These are phyloP conservation scores for Lithophane socia DNA, from an alignment of 2,888 invertebrate species.

Conservation along the genomic window DNA sequence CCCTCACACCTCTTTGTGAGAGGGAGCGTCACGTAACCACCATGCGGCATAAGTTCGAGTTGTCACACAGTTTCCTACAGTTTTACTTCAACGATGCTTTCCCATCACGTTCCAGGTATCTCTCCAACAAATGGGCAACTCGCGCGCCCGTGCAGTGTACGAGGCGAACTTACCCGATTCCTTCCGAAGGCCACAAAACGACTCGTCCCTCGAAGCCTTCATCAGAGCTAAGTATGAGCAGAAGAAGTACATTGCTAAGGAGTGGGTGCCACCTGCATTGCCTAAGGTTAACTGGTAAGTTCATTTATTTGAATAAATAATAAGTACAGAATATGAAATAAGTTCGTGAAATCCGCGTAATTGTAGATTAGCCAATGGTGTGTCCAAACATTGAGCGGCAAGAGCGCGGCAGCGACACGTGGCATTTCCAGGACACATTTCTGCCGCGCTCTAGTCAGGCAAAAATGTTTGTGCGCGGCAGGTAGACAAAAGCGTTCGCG, in stretches of 20 bases:
- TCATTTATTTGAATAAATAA: not conserved
- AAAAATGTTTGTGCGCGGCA: too few species aligned
- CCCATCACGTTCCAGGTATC: slow-evolving; percentile 86
- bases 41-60: not conserved
- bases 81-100: not conserved
- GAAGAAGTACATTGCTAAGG: slow-evolving; percentile 99
- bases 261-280: slow-evolving; percentile 97
- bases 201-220: slow-evolving; percentile 98
- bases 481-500: too few species aligned
- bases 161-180: slow-evolving; percentile 99
- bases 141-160: slow-evolving; percentile 98
- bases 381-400: too few species aligned
- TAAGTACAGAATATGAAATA: not conserved
- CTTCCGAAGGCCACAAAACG: slow-evolving; percentile 98
- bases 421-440: too few species aligned
- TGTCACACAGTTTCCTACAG: not conserved
- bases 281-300: slow-evolving; percentile 94
- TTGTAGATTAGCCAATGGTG: not conserved
- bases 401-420: too few species aligned
- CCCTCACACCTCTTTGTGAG: not conserved
- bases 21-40: not conserved
- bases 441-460: too few species aligned
- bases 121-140: slow-evolving; percentile 99
- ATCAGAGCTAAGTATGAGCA: slow-evolving; percentile 99
- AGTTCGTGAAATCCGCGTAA: not conserved